Conservation (phyloP, 2,888 invertebrate genomes). For the Abscondita cerata region DNA sequence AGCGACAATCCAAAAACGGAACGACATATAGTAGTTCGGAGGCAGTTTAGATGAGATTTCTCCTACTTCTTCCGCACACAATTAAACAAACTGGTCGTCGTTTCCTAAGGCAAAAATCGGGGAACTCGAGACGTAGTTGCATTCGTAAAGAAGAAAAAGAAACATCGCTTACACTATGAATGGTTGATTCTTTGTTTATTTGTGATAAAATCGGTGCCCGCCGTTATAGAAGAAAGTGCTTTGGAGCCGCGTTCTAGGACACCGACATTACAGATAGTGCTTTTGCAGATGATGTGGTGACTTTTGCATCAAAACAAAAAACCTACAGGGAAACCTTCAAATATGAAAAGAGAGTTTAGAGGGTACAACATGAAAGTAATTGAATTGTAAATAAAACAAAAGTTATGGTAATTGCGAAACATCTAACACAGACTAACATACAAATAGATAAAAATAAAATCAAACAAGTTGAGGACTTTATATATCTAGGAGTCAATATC, state of each 20-base stretch:
- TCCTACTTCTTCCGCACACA: constrained; percentile 27
- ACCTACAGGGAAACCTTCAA: no score
- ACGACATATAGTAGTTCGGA: constrained; percentile 30
- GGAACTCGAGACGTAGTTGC: background rate
- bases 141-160: background rate
- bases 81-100: constrained; percentile 14
- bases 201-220: constrained; percentile 30
- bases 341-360: no score
- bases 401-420: no score
- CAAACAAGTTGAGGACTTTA: no score
- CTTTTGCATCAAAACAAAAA: no score
- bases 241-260: constrained; percentile 60
- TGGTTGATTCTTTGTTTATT: constrained; percentile 36
- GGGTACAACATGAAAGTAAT: no score
- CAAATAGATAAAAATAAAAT: no score
- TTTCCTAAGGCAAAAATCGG: constrained; percentile 17
- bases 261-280: no score
- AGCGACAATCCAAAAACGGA: constrained; percentile 29
- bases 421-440: no score
- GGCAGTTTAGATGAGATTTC: constrained; percentile 18
- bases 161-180: constrained; percentile 54
- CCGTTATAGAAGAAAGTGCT: constrained; percentile 23
- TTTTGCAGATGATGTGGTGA: no score
- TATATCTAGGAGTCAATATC: no score
- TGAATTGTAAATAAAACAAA: no score